Evolutionary conservation across 2,888 invertebrate genomes (phyloP).

Genomic region (Rhingia campestris): DNA sequence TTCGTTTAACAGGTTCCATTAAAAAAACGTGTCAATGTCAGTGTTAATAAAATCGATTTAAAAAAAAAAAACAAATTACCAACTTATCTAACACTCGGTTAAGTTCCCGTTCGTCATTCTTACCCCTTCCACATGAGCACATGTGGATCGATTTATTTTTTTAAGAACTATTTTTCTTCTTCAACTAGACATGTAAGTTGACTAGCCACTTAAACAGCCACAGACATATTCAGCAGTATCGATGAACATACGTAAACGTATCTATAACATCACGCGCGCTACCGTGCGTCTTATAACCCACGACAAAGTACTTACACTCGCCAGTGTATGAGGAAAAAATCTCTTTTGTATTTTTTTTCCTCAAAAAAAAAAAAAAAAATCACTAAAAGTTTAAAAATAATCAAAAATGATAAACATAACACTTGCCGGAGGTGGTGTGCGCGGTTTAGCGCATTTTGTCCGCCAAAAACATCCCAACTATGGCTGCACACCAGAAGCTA

Average conservation of each 20-base stretch:
- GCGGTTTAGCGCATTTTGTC: slow-evolving; percentile 21
- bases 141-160: too few relatives aligned
- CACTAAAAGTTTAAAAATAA: slow-evolving; percentile 31
- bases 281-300: slow-evolving; percentile 24
- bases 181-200: slow-evolving; percentile 19
- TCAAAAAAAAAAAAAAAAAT: not conserved
- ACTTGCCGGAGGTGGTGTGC: not conserved
- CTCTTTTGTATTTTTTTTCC: not conserved
- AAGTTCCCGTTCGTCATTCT: too few relatives aligned
- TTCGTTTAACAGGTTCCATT: too few relatives aligned
- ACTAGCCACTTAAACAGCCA: slow-evolving; percentile 38
- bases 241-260: slow-evolving; percentile 2
- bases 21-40: too few relatives aligned
- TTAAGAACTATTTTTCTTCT: not conserved
- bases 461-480: not conserved
- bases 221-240: slow-evolving; percentile 22
- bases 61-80: too few relatives aligned
- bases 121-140: too few relatives aligned
- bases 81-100: too few relatives aligned
- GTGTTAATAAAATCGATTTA: too few relatives aligned
- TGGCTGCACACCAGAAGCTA: not conserved
- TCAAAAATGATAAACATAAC: slow-evolving; percentile 31
- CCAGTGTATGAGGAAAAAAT: not conserved
- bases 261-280: slow-evolving; percentile 44
- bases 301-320: slow-evolving; percentile 39